Conservation (phyloP, 2,113 vertebrate genomes). For the Rhizomys pruinosus region DNA sequence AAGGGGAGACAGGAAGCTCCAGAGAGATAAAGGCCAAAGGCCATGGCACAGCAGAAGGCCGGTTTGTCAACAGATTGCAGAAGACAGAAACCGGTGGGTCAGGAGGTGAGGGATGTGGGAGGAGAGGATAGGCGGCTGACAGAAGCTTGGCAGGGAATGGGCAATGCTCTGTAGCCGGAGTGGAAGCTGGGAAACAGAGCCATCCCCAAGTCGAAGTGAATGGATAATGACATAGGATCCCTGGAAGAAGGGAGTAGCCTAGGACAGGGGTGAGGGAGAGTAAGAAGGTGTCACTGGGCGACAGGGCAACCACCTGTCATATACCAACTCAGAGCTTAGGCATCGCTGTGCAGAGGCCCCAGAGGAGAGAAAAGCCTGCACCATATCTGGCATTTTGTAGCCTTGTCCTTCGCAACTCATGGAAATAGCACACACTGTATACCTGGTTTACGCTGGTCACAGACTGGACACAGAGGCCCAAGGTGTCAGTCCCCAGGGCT, state of each 20-base stretch:
- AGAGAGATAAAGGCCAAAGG: not conserved
- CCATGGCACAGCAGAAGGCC: not conserved
- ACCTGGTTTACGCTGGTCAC: not conserved
- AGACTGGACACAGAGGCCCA: not conserved
- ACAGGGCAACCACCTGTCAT: not conserved
- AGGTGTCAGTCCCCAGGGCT: not conserved
- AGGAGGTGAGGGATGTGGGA: too few species aligned
- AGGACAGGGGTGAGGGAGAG: not conserved
- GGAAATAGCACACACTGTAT: fast-evolving
- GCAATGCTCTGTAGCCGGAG: fast-evolving
- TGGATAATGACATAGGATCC: not conserved
- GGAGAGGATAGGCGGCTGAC: not conserved
- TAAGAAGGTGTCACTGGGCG: too few species aligned
- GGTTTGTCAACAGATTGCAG: not conserved
- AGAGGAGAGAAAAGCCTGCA: not conserved
- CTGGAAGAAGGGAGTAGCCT: not conserved
- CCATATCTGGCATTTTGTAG: not conserved
- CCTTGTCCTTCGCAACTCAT: not conserved
- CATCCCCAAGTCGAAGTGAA: not conserved
- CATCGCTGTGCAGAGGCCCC: not conserved
- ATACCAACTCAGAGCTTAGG: not conserved
- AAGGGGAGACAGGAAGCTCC: not conserved
- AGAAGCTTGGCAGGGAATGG: not conserved
- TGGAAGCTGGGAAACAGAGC: not conserved
- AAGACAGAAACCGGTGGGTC: not conserved